Conservation (phyloP, 1,140 invertebrate genomes). For the Homalodisca vitripennis region DNA sequence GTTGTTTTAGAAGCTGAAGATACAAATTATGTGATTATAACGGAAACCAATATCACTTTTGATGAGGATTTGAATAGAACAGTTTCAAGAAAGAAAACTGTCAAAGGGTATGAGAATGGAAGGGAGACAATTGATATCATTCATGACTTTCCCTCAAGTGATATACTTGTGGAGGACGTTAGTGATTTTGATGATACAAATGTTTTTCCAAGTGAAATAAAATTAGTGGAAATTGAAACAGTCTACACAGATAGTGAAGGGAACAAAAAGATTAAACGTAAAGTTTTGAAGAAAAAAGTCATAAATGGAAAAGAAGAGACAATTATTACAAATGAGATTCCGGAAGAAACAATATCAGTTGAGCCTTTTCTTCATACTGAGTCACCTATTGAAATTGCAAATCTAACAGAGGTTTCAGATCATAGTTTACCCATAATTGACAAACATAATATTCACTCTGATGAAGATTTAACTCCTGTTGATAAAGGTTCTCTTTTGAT, state of each 20-base stretch:
- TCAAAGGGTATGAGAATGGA: neutral
- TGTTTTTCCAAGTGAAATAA: neutral
- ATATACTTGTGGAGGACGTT: conserved; percentile 34
- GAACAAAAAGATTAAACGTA: neutral
- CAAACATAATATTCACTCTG: no score
- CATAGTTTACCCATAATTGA: no score
- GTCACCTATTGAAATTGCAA: no score
- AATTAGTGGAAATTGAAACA: neutral
- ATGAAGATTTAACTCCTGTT: neutral
- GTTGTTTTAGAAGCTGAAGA: neutral
- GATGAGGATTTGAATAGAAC: neutral
- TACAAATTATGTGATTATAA: neutral
- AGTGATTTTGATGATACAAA: neutral
- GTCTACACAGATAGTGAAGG: neutral
- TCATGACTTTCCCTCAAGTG: conserved; percentile 30
- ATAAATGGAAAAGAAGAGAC: neutral
- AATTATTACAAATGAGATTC: conserved; percentile 37
- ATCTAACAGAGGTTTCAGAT: no score
- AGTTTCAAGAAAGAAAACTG: neutral
- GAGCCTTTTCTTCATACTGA: no score
- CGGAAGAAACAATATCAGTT: no score
- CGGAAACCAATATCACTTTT: neutral
- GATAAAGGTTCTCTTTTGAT: neutral
- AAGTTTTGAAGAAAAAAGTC: neutral
- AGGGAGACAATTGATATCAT: neutral